These are phyloP conservation scores for Beroe ovata DNA, from an alignment of 37 sponge, comb jelly and placozoan species.

Conservation along the genomic window DNA sequence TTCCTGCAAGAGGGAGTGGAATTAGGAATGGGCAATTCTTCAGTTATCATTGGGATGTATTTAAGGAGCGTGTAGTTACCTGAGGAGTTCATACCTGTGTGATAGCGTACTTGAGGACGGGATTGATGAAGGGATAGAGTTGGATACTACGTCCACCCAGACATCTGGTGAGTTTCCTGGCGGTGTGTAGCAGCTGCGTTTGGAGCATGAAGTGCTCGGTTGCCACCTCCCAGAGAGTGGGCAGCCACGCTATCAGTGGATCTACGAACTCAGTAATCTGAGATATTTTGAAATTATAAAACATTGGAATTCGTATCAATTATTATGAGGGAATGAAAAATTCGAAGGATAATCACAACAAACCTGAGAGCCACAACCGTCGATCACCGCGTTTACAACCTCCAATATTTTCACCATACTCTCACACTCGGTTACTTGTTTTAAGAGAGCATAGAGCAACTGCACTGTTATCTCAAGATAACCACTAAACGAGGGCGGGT, in stretches of 20 bases:
- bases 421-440: slow-evolving; percentile 31
- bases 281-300: no score
- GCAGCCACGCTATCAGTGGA: slow-evolving; percentile 45
- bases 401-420: slow-evolving; percentile 17
- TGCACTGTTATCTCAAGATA: slow-evolving; percentile 26
- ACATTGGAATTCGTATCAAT: no score
- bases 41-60: no score
- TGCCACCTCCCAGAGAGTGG: slow-evolving; percentile 20
- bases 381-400: slow-evolving; percentile 38
- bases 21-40: no score
- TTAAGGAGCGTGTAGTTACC: no score
- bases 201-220: slow-evolving; percentile 39
- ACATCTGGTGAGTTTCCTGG: slow-evolving; percentile 47
- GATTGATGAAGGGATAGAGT: slow-evolving; percentile 29
- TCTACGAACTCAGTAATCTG: slow-evolving; percentile 47
- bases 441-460: slow-evolving; percentile 10
- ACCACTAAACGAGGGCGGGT: slow-evolving; percentile 17
- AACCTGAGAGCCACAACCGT: slow-evolving; percentile 34
- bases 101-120: slow-evolving; percentile 23
- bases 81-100: slow-evolving; percentile 53
- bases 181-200: slow-evolving; percentile 24
- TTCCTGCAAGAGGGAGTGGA: not conserved
- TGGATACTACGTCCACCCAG: slow-evolving; percentile 4
- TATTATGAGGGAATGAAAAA: not conserved
- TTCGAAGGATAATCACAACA: no score